Evolutionary conservation across 2,888 invertebrate genomes (phyloP).

Genomic region (Drosophila paranaensis): DNA sequence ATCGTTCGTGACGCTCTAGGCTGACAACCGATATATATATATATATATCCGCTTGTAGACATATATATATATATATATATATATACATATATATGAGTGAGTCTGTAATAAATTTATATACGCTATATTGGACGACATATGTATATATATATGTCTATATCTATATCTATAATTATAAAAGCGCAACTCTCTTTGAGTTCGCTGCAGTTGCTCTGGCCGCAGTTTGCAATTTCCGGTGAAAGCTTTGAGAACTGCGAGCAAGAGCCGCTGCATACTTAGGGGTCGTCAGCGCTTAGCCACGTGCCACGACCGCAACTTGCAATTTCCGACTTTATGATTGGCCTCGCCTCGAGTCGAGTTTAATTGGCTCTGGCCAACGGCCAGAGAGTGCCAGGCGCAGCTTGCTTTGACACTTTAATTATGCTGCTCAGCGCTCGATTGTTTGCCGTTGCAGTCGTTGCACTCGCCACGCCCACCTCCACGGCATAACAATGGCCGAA

Average conservation of each 20-base stretch:
- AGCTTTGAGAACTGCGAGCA: conserved; percentile 24
- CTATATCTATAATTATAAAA: conserved; percentile 9
- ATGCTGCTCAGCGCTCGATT: conserved; percentile 37
- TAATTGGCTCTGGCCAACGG: conserved; percentile 66
- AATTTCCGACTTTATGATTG: conserved; percentile 78
- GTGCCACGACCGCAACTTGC: conserved; percentile 70
- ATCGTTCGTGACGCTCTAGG: conserved; percentile 12
- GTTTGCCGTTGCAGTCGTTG: conserved; percentile 56
- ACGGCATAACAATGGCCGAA: conserved; percentile 38
- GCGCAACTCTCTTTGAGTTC: neutral
- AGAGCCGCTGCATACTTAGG: conserved; percentile 29
- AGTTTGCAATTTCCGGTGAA: conserved; percentile 69
- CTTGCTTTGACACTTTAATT: conserved; percentile 67
- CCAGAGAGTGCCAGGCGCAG: conserved; percentile 31
- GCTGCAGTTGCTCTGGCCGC: conserved; percentile 15
- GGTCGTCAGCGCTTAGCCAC: conserved; percentile 23
- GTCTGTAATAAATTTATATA: conserved; percentile 1
- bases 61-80: neutral
- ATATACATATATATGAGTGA: neutral
- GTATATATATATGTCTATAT: neutral
- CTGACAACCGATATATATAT: conserved; percentile 1
- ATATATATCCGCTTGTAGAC: neutral
- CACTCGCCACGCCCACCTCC: conserved; percentile 33
- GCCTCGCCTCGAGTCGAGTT: conserved; percentile 39
- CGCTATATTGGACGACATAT: no score